Base-by-base conservation (phyloP, 2,113 vertebrate genomes). In the Physeter macrocephalus region DNA sequence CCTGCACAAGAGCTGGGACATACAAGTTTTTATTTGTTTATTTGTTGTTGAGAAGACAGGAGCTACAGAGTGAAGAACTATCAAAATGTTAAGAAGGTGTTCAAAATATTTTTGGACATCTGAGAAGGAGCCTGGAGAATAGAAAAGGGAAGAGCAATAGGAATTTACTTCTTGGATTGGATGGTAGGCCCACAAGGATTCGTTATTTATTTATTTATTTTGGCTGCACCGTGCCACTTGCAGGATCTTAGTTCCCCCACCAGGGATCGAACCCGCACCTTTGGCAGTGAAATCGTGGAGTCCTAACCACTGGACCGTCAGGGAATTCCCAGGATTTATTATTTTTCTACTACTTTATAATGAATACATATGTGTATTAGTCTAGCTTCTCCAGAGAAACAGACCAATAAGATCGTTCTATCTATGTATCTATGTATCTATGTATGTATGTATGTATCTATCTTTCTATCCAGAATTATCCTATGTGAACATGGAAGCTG, bases 21-120 rank as follows among this genome's bases (percentile, higher is more conserved):
- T 67, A 84, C 8, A 83, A 49, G 11, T 59, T 75, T 94, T 36
- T 34, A 69, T 13, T 61, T 23, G 49, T 67, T 69, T 83, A 69
- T 78, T 59, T 85, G 18, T 52, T 69, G 29, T 85, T 93, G 14
- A 93, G 49, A 96, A 69, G 87, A n/a, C 41, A 75, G 18, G 59
- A 91, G 66, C 34, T 46, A 66, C 18, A 46, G 13, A 64, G 39
- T 36, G 15, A 21, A 13, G 11, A 69, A 39, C 49, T 57, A 88
- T 90, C 69, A 86, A 80, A 78, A 91, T 74, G 46, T 83, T 84
- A 69, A 93, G 46, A 90, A 88, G 64, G 23, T 64, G 2, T 93
- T 81, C 6, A 46, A 72, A 52, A 66, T 71, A 20, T 88, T 74
- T 77, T 88, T 84, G 64, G 71, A 34, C 4, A 43, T 72, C 57